These are phyloP conservation scores for zebrafish (Danio rerio) DNA, from an alignment of 2,113 vertebrate genomes.

Conservation along the genomic window GRCz12tu NC_133181.1:39205501-39206000, in stretches of 20 bases:
- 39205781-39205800: neutral
- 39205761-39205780: too few relatives aligned
- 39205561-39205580: constrained; percentile 49
- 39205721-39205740: too few relatives aligned
- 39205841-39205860: neutral
- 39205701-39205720: too few relatives aligned
- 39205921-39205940: neutral
- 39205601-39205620: constrained; percentile 54
- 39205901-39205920: neutral
- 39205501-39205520: neutral
- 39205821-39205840: constrained; percentile 15
- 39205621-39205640: constrained; percentile 65
- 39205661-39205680: constrained; percentile 67
- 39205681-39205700: constrained; percentile 54
- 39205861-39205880: neutral
- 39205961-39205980: neutral
- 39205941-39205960: neutral
- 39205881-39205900: neutral
- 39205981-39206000: neutral
- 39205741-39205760: too few relatives aligned
- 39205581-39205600: constrained; percentile 58
- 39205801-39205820: constrained; percentile 22
- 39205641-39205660: constrained; percentile 54
- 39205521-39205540: constrained; percentile 63
- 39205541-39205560: constrained; percentile 65